A percentile compares a stretch with the other conserved stretches of the same genome.
These are phyloP conservation scores for Melanerpes aurifrons DNA, from an alignment of 2,113 vertebrate species.

Conservation along the genomic window DNA sequence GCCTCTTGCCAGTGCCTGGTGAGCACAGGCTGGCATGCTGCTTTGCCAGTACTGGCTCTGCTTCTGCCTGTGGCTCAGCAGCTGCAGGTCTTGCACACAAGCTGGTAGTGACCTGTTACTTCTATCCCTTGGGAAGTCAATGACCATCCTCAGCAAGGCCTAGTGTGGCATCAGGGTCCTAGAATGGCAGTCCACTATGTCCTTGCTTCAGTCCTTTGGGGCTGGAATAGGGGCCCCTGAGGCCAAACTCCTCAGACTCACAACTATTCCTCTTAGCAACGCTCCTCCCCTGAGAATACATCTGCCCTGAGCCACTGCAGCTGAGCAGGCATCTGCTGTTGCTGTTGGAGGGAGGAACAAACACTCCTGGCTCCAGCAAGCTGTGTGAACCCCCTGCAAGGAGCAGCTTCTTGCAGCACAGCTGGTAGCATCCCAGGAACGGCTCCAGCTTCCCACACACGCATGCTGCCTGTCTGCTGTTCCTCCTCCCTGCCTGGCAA, in stretches of 20 bases:
- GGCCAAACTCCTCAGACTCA: fast-evolving
- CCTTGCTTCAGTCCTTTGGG: fast-evolving
- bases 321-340: neutral
- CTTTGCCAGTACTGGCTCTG: neutral
- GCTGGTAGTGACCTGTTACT: fast-evolving
- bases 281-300: neutral
- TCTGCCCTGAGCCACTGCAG: neutral
- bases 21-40: fast-evolving
- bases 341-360: neutral
- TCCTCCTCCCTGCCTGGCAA: neutral
- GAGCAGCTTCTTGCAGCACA: conserved; percentile 5
- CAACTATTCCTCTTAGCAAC: neutral
- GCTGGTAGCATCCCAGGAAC: neutral
- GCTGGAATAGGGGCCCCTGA: neutral
- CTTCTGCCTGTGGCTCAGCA: neutral
- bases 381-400: neutral
- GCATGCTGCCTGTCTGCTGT: neutral
- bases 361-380: neutral
- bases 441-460: neutral
- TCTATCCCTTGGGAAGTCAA: neutral
- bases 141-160: neutral
- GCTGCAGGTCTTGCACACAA: neutral
- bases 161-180: neutral
- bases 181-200: neutral
- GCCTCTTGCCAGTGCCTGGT: neutral